Evolutionary conservation across 1,140 invertebrate species (phyloP), one percentile per base, ranked within the genome.

Genomic region (Pogonomyrmex barbatus): DNA sequence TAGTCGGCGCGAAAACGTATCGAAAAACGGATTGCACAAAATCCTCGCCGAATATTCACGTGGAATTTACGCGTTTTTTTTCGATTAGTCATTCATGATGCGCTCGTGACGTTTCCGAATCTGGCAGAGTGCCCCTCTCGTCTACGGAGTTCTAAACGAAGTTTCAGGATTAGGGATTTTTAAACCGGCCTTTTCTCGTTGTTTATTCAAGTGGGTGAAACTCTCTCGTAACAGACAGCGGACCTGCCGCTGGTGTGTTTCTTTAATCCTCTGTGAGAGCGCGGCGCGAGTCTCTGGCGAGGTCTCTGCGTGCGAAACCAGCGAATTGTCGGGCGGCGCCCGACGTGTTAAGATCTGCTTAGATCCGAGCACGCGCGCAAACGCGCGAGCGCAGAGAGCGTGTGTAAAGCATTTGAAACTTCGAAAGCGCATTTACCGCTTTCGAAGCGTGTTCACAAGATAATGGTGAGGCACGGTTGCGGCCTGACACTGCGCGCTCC

Each of bases 381-480:
- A 24, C 24, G 0, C 24, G 24, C 56, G 6, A n/a, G 47, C 36
- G 77, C 47, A 54, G 39, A 36, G 54, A 60, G 42, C 68, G 79
- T 45, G 79, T 75, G 79, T 60, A 62, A 83, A 50, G 79, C 79
- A 75, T 83, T 83, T 62, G 79, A 73, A 83, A 83, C 79, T 83
- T 83, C 79, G 79, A 83, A 75, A 83, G 79, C 68, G 79, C 79
- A 75, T 83, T 83, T 83, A 73, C 54, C 79, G 79, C n/a, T 83
- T 83, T 83, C 68, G 79, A 83, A 75, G 68, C 68, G 54, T 60
- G 79, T 75, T 83, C 24, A 82, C 79, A 60, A 71, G 67, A 82
- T 82, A 83, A 83, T 83, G 68, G 79, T 39, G 79, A 83, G 73
- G 79, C 79, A 83, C 68, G 54, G 79, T 83, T 75, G 79, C 54